Evolutionary conservation across 2,888 invertebrate genomes (phyloP), one percentile per base, ranked within the genome.

Genomic region (Galeruca laticollis): DNA sequence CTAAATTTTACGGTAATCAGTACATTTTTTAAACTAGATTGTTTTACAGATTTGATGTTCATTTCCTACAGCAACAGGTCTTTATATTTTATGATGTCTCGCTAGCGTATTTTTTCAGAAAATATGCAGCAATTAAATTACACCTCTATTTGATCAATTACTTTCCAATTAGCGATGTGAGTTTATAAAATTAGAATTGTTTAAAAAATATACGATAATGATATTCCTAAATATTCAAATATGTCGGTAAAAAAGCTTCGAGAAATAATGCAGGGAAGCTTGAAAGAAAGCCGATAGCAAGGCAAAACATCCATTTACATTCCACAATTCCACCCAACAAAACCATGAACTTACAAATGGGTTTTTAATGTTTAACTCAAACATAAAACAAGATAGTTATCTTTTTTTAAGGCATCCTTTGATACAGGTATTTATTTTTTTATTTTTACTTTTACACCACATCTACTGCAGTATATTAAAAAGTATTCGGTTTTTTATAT

Each of bases 351-450:
- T 60, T 59, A 35, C 52, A 73, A 70, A 73, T 73, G 73, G 73
- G 65, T 70, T 73, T 73, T 73, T 70, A 73, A 73, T 73, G 73
- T 70, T 68, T 63, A 35, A 52, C 59, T 70, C 43, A 18, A 35
- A 68, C 52, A 63, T 69, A 59, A 63, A 72, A 64, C 61, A 64
- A 56, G 63, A 63, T 60, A 63, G 49, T 67, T 40, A 49, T 57
- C 57, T 43, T 33, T 62, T 37, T 61, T 61, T 35, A 60, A 40
- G 20, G 1, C 21, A 13, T n/a, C 21, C 40, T 10, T 20, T 26
- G 21, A 43, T 21, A 21, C 60, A 43, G 60, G 60, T 40, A 40
- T 54, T 54, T 54, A n/a, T 54, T 54, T 31, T 54, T 54, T n/a
- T 54, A 54, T 54, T 54, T n/a, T 26, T 52, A 26, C 52, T 10